Evolutionary conservation across 2,797 vertebrate genomes (phyloP).

Genomic region (Oophaga sylvatica): DNA sequence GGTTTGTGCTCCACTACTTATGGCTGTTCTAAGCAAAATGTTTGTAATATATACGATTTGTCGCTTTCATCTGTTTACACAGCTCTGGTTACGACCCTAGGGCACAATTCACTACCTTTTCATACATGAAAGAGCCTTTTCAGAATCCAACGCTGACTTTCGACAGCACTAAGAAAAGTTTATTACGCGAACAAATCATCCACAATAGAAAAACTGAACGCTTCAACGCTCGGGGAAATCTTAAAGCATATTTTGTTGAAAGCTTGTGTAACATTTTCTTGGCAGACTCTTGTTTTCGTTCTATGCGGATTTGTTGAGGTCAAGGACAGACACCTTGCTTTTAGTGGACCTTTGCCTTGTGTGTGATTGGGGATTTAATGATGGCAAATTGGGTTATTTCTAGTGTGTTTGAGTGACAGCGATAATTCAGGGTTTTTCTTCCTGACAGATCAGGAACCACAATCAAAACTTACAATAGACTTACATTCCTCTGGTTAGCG

Average conservation of each 20-base stretch:
- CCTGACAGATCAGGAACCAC: background rate
- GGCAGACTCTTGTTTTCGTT: constrained; percentile 46
- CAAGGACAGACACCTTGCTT: constrained; percentile 35
- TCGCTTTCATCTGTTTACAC: constrained; percentile 62
- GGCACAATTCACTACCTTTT: constrained; percentile 62
- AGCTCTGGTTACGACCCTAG: constrained; percentile 61
- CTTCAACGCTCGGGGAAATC: constrained; percentile 60
- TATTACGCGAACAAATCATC: constrained; percentile 62
- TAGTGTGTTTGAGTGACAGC: background rate
- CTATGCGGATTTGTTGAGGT: constrained; percentile 46
- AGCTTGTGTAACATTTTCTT: constrained; percentile 55
- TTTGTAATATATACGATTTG: constrained; percentile 62
- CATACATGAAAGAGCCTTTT: constrained; percentile 62
- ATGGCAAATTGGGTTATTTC: constrained; percentile 7
- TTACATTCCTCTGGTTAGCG: background rate
- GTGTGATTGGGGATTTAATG: constrained; percentile 33
- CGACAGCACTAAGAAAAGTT: constrained; percentile 63
- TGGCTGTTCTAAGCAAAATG: constrained; percentile 59
- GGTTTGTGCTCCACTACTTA: constrained; percentile 45
- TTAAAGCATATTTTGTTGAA: constrained; percentile 59
- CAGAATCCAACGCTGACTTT: constrained; percentile 57
- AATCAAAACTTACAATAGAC: background rate
- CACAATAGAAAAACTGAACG: constrained; percentile 61
- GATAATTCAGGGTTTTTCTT: background rate
- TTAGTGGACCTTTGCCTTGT: constrained; percentile 35